Conservation (phyloP, 2,888 invertebrate species). For the Bhutanitis thaidina region DNA sequence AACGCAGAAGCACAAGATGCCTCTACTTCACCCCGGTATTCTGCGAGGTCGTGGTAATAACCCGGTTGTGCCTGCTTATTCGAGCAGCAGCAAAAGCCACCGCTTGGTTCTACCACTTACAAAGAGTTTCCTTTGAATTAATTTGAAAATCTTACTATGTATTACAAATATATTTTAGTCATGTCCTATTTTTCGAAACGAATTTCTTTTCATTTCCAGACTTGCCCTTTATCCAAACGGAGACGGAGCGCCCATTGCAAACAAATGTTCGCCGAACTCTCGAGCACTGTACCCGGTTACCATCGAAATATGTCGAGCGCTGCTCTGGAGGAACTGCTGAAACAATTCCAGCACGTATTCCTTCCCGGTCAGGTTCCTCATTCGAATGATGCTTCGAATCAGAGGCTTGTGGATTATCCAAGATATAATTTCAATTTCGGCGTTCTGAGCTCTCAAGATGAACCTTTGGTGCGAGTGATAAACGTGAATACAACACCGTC, state of each 20-base stretch:
- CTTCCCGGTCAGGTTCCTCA: constrained; percentile 24
- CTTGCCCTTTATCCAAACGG: constrained; percentile 51
- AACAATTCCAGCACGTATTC: constrained; percentile 42
- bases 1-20: no score
- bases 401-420: constrained; percentile 26
- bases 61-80: no score
- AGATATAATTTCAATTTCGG: constrained; percentile 41
- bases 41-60: no score
- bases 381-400: neutral
- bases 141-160: no score
- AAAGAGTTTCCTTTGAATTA: no score
- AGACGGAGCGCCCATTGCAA: constrained; percentile 43
- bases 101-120: no score
- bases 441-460: constrained; percentile 36
- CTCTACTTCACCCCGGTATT: no score
- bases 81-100: no score
- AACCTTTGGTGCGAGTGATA: constrained; percentile 44
- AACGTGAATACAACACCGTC: constrained; percentile 36
- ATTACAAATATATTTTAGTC: no score
- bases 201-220: constrained; percentile 46
- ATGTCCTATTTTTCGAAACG: no score
- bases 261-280: constrained; percentile 42
- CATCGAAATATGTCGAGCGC: constrained; percentile 30
- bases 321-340: constrained; percentile 33
- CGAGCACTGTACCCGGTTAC: constrained; percentile 32